phyloP scores from a whole-genome alignment of 1,140 invertebrate genomes.

The Drosophila nigrodunni region DNA sequence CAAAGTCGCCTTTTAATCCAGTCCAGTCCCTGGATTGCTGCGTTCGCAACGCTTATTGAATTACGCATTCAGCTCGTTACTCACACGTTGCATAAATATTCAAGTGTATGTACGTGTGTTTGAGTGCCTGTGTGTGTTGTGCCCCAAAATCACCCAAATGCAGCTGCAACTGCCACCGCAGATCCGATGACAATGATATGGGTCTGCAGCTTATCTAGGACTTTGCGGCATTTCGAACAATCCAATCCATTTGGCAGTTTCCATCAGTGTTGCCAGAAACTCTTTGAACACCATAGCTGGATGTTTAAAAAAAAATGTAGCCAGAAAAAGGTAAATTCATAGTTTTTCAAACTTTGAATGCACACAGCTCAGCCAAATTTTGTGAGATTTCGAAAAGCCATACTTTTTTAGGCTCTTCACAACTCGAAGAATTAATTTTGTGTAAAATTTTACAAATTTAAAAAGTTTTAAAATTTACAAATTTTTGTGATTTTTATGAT shows the following conservation, averaged over 20 bases:
- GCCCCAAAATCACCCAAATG: conserved; percentile 29
- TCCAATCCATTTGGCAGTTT: conserved; percentile 2
- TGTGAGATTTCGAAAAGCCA: no score
- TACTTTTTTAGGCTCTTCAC: no score
- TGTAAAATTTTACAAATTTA: no score
- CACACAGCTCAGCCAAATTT: no score
- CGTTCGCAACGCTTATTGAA: conserved; percentile 60
- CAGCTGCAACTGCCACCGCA: conserved; percentile 39
- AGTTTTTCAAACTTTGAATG: no score
- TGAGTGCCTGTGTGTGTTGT: no score
- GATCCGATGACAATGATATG: conserved; percentile 61
- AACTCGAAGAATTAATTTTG: no score
- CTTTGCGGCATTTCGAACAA: conserved; percentile 36
- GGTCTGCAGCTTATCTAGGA: conserved; percentile 43
- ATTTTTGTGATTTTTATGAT: no score
- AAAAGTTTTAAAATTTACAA: no score
- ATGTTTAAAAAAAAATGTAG: no score
- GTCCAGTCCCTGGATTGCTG: conserved; percentile 11
- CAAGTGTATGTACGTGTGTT: conserved; percentile 7
- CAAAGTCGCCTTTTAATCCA: conserved; percentile 62
- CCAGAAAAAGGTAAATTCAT: no score
- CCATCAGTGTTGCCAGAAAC: background rate
- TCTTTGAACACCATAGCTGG: no score
- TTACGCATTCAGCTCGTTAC: conserved; percentile 77
- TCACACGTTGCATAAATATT: conserved; percentile 65